Conservation (phyloP, 2,888 invertebrate genomes). For the Dasypolia templi region DNA sequence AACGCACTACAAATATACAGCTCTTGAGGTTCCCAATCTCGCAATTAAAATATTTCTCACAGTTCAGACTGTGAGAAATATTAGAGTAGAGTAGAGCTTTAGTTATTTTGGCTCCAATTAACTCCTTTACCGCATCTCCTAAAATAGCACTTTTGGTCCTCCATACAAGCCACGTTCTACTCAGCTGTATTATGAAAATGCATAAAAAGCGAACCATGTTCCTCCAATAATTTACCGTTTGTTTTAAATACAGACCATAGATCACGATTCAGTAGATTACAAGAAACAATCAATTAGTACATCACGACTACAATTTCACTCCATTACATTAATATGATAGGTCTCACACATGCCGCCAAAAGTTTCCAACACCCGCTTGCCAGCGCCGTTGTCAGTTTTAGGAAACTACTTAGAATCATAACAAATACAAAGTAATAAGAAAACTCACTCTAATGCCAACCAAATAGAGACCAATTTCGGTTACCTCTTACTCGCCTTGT, state of each 20-base stretch:
- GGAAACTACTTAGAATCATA: conserved; percentile 83
- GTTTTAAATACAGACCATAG: conserved; percentile 29
- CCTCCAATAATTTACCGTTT: conserved; percentile 25
- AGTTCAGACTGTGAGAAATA: too few species aligned
- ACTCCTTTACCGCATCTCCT: conserved; percentile 34
- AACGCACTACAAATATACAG: conserved; percentile 30
- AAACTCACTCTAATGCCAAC: conserved; percentile 53
- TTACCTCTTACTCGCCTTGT: conserved; percentile 71
- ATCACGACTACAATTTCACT: conserved; percentile 58
- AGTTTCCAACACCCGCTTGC: conserved; percentile 78
- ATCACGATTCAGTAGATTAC: conserved; percentile 50
- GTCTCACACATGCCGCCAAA: conserved; percentile 69
- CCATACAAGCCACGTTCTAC: conserved; percentile 6
- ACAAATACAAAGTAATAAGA: conserved; percentile 55
- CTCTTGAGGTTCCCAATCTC: conserved; percentile 32
- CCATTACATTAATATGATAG: conserved; percentile 64
- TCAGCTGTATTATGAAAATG: conserved; percentile 15
- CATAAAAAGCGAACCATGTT: conserved; percentile 11
- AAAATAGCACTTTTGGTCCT: conserved; percentile 48
- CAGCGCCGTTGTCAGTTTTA: conserved; percentile 84
- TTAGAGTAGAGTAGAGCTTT: too few species aligned
- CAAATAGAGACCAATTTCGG: conserved; percentile 72
- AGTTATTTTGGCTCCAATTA: conserved; percentile 42
- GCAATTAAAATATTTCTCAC: conserved; percentile 42
- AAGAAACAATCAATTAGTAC: conserved; percentile 58